Evolutionary conservation across 2,888 invertebrate genomes (phyloP), one percentile per base, ranked within the genome.

Genomic region (Campoplex nolae): DNA sequence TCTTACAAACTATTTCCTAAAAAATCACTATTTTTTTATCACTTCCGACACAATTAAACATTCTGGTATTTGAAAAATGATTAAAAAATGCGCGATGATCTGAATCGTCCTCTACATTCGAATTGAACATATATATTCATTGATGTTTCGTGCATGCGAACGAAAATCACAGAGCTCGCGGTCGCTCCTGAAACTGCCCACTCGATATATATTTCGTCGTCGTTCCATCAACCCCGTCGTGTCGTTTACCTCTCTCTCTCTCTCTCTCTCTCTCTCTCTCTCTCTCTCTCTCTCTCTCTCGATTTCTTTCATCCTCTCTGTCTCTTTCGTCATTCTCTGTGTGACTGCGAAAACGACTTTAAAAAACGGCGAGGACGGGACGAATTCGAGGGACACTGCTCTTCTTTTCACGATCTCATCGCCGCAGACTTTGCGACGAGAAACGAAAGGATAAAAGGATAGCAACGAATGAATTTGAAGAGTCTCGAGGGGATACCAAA

Each of bases 141-240:
- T 80, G 84, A 80, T 75, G 70, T 73, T 74, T 74, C 81, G 42
- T 73, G 67, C 73, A 82, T 78, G 54, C 73, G 77, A 56, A 76
- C 85, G 58, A 82, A 82, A 85, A 85, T 82, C 68, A 67, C 82
- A 48, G 58, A 80, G 16, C 32, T 54, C 51, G 45, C 32, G 62
- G 78, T 68, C 73, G 81, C 65, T 85, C 51, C 70, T 35, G 48
- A 23, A 62, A 51, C 82, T 87, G 89, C 86, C 90, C 88, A 88
- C 89, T 79, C 87, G 86, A 87, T 88, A 88, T 76, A 71, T 71
- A 62, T 62, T 73, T 87, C 89, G 90, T 88, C 90, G 90, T 89
- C 89, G 89, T 85, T 82, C 84, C 76, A 62, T 62, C 62, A 62
- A 32, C 42, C 88, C 38, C 62, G 77, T 82, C 88, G 88, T 85